Percentiles rank a stretch among this genome's conserved stretches.
These are phyloP conservation scores for Hycleus phaleratus DNA, from an alignment of 1,140 invertebrate species.

Conservation along the genomic window DNA sequence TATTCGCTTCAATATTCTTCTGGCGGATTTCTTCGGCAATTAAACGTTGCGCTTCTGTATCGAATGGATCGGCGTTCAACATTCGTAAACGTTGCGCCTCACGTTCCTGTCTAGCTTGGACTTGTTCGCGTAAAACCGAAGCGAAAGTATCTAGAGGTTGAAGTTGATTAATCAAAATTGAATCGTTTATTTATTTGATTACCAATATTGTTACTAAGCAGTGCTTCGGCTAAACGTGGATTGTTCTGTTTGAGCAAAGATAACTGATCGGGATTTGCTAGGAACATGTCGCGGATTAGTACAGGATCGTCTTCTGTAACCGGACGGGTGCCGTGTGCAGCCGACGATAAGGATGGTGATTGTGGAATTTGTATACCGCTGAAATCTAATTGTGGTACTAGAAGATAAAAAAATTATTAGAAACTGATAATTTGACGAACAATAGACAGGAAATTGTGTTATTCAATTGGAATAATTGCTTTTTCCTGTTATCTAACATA, in stretches of 20 bases:
- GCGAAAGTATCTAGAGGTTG: conserved; percentile 65
- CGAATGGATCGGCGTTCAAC: conserved; percentile 90
- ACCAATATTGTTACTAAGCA: conserved; percentile 76
- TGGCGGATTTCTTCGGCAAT: conserved; percentile 94
- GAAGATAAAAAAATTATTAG: conserved; percentile 20
- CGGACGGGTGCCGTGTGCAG: conserved; percentile 8
- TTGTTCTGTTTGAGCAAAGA: conserved; percentile 90
- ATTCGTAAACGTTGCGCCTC: conserved; percentile 78
- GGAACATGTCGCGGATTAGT: conserved; percentile 80
- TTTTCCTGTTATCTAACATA: too few species aligned
- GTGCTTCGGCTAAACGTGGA: conserved; percentile 81
- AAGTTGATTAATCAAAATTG: neutral
- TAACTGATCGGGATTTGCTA: conserved; percentile 87
- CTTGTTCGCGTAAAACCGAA: conserved; percentile 72
- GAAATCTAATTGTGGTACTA: conserved; percentile 68
- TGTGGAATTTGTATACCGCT: conserved; percentile 75
- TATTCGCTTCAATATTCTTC: conserved; percentile 96
- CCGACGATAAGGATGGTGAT: conserved; percentile 30
- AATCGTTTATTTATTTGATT: conserved; percentile 2
- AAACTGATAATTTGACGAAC: neutral
- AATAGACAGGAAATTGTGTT: neutral
- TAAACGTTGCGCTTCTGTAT: conserved; percentile 85
- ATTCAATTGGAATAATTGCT: too few species aligned
- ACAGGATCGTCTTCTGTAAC: conserved; percentile 71
- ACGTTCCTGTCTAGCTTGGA: conserved; percentile 64